phyloP scores from a whole-genome alignment of 2,888 invertebrate genomes.

The Stenoptilia bipunctidactyla region DNA sequence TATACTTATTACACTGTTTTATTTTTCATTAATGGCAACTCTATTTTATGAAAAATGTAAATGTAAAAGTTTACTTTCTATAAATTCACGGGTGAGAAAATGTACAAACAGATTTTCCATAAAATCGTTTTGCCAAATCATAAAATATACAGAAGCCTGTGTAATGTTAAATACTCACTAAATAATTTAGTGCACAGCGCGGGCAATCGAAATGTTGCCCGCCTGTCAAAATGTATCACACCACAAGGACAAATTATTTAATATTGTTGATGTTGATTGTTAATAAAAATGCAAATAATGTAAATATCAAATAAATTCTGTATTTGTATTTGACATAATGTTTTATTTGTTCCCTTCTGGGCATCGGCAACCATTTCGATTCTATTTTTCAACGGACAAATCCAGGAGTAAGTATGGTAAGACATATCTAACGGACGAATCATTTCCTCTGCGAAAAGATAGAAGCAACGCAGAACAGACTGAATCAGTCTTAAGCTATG shows the following conservation, averaged over 20 bases:
- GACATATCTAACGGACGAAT: too few relatives aligned
- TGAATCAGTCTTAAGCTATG: too few relatives aligned
- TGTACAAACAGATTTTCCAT: too few relatives aligned
- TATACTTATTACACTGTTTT: background rate
- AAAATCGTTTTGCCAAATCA: background rate
- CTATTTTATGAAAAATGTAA: background rate
- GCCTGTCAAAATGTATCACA: conserved; percentile 63
- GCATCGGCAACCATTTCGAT: too few relatives aligned
- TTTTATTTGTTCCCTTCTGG: conserved; percentile 21
- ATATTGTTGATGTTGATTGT: conserved; percentile 85
- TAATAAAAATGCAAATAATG: conserved; percentile 83
- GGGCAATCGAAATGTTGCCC: conserved; percentile 44
- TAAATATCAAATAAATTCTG: conserved; percentile 80
- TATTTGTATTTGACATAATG: conserved; percentile 76
- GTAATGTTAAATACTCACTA: conserved; percentile 21
- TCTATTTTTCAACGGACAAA: too few relatives aligned
- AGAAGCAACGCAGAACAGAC: too few relatives aligned
- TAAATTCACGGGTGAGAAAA: too few relatives aligned
- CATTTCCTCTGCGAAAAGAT: too few relatives aligned
- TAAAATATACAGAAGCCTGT: conserved; percentile 14
- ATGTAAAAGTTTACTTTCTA: too few relatives aligned
- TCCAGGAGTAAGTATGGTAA: too few relatives aligned
- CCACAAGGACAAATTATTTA: conserved; percentile 72
- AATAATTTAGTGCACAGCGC: conserved; percentile 19
- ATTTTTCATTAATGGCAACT: background rate